Base-by-base conservation (phyloP, 2,113 vertebrate species). In the Laterallus jamaicensis region DNA sequence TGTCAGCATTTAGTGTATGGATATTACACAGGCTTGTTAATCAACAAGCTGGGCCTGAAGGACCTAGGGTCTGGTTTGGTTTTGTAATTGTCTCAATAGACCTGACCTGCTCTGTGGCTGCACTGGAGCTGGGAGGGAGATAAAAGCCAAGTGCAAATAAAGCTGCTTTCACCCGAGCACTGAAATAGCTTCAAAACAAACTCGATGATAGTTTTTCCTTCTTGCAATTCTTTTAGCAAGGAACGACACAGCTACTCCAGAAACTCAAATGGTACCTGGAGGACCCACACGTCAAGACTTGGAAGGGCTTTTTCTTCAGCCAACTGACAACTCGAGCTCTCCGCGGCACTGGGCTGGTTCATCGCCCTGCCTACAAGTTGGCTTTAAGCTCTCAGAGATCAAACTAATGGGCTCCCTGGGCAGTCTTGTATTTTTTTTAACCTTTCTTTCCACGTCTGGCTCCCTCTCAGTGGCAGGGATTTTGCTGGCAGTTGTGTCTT, bases 331-430 rank as follows among this genome's bases (percentile, higher is more conserved):
- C n/a, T 10, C 10, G 55, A 13, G 49, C 55, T 35, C 35, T 32
- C 26, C 15, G 13, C 80, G 91, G 56, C 77, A n/a, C 54, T 44
- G 6, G 11, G 66, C 50, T 6, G 26, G 71, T 21, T 60, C 83
- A 20, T 15, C 0, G 0, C 69, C 40, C 39, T 17, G 11, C n/a
- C 67, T 17, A 2, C 9, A 28, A 20, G 15, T 0, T 35, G 70
- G 32, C n/a, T 49, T 39, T 56, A 19, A 35, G 82, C 54, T 86
- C 78, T 50, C 37, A 12, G 80, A 76, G 44, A 91, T 10, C 56
- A 81, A 81, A 81, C 8, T 17, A 58, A 58, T 2, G 11, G 64
- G 40, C 39, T 92, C 64, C 84, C 71, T 5, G 40, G 71, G 79
- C 82, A 88, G 63, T 7, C 73, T 10, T 20, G 59, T 49, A 9